Percentiles rank a stretch among this genome's conserved stretches.
phyloP scores from a whole-genome alignment of 2,888 invertebrate species.

The Heliconius ethilla region DNA sequence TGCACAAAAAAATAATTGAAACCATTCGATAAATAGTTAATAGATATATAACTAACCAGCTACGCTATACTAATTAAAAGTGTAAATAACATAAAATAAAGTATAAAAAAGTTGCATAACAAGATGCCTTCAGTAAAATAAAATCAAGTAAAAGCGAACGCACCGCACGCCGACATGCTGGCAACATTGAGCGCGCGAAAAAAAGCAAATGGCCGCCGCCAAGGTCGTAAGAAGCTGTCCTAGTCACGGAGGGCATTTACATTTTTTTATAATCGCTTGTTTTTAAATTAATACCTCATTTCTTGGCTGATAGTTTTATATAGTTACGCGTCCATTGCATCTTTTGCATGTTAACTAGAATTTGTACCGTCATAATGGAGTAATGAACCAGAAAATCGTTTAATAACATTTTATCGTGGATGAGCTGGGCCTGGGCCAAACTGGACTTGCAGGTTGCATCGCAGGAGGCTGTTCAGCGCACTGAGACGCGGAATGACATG shows the following conservation, averaged over 20 bases:
- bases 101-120: slow-evolving; percentile 67
- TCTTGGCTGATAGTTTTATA: slow-evolving; percentile 46
- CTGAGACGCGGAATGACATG: slow-evolving; percentile 27
- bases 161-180: slow-evolving; percentile 70
- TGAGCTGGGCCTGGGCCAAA: slow-evolving; percentile 42
- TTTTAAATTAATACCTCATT: slow-evolving; percentile 54
- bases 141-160: slow-evolving; percentile 66
- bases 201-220: slow-evolving; percentile 76
- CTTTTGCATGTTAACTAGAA: slow-evolving; percentile 43
- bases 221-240: slow-evolving; percentile 81
- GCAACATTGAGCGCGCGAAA: slow-evolving; percentile 79
- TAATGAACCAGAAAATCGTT: slow-evolving; percentile 50
- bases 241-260: slow-evolving; percentile 79
- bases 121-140: slow-evolving; percentile 66
- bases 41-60: slow-evolving; percentile 17
- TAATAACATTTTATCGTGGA: slow-evolving; percentile 47
- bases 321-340: slow-evolving; percentile 46
- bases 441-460: slow-evolving; percentile 49
- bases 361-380: slow-evolving; percentile 44
- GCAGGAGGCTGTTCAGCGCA: slow-evolving; percentile 26
- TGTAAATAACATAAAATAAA: slow-evolving; percentile 43
- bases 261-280: slow-evolving; percentile 68
- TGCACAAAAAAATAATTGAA: neutral
- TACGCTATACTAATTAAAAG: slow-evolving; percentile 23
- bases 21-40: neutral